Percentiles rank a stretch among this genome's conserved stretches.
phyloP scores from a whole-genome alignment of 2,797 vertebrate species.

The Moxostoma hubbsi region DNA sequence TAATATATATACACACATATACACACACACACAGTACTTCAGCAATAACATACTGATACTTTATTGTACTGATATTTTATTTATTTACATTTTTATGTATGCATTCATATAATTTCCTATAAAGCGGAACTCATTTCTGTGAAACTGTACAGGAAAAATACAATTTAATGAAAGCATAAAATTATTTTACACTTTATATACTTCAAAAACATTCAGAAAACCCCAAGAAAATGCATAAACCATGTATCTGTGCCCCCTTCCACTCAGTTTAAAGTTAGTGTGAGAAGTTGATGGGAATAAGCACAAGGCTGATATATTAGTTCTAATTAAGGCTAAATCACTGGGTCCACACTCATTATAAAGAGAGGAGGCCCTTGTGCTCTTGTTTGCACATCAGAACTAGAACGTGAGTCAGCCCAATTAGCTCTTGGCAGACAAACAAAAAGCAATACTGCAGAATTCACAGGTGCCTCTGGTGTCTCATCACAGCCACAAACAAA shows the following conservation, averaged over 20 bases:
- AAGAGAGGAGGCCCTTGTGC: slow-evolving; percentile 50
- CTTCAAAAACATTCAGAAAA: slow-evolving; percentile 5
- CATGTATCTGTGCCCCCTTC: not conserved
- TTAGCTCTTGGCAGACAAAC: slow-evolving; percentile 53
- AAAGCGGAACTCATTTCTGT: too few relatives aligned
- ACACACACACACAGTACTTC: too few relatives aligned
- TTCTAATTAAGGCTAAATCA: slow-evolving; percentile 61
- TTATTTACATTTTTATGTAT: too few relatives aligned
- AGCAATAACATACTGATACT: too few relatives aligned
- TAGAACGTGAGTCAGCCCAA: slow-evolving; percentile 58
- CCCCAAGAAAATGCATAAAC: not conserved
- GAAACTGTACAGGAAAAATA: too few relatives aligned
- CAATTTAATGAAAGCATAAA: too few relatives aligned
- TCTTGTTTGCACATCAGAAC: slow-evolving; percentile 46
- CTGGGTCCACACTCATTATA: slow-evolving; percentile 51
- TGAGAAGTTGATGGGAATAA: slow-evolving; percentile 57
- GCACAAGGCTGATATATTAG: slow-evolving; percentile 57
- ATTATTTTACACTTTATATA: not conserved
- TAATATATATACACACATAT: too few relatives aligned
- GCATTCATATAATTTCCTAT: too few relatives aligned
- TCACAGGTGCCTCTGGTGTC: slow-evolving; percentile 58
- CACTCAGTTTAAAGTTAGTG: slow-evolving; percentile 45
- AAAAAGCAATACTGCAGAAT: slow-evolving; percentile 46
- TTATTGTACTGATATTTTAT: too few relatives aligned
- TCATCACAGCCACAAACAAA: not conserved